Evolutionary conservation across 2,113 vertebrate species (phyloP).

Genomic region (Dasypus novemcinctus): DNA sequence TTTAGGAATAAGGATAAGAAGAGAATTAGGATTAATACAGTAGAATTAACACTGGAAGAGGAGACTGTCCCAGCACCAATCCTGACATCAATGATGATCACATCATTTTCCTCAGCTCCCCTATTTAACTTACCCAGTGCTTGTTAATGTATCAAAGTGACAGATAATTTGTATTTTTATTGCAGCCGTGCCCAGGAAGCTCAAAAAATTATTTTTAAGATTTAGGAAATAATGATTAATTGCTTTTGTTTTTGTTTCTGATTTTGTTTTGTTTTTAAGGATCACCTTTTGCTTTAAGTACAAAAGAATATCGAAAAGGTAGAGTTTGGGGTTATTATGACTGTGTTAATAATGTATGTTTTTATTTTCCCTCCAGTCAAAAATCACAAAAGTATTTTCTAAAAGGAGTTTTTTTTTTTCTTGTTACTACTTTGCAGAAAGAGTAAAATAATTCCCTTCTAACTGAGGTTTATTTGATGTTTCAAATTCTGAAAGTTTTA

Average conservation of each 20-base stretch:
- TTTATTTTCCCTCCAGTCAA: conserved; percentile 33
- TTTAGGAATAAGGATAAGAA: no score
- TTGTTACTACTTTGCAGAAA: conserved; percentile 11
- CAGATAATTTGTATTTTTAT: not conserved
- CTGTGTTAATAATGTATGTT: not conserved
- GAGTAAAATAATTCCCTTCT: conserved; percentile 49
- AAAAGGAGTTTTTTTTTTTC: not conserved
- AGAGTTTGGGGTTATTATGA: not conserved
- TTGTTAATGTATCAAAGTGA: not conserved
- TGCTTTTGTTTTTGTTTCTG: not conserved
- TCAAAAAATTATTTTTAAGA: conserved; percentile 7
- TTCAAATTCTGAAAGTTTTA: conserved; percentile 47
- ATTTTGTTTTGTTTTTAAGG: no score
- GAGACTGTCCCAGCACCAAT: accelerated
- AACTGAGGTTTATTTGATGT: conserved; percentile 58
- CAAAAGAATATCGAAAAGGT: not conserved
- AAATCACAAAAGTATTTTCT: conserved; percentile 44
- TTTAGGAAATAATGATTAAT: not conserved
- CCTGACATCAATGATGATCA: not conserved
- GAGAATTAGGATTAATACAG: not conserved
- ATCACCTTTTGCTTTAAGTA: conserved; percentile 11
- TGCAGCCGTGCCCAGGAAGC: not conserved
- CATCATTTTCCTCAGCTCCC: not conserved
- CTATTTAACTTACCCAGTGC: not conserved
- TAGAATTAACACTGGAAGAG: not conserved